These are phyloP conservation scores for Chionis minor DNA, from an alignment of 2,113 vertebrate species.

Conservation along the genomic window DNA sequence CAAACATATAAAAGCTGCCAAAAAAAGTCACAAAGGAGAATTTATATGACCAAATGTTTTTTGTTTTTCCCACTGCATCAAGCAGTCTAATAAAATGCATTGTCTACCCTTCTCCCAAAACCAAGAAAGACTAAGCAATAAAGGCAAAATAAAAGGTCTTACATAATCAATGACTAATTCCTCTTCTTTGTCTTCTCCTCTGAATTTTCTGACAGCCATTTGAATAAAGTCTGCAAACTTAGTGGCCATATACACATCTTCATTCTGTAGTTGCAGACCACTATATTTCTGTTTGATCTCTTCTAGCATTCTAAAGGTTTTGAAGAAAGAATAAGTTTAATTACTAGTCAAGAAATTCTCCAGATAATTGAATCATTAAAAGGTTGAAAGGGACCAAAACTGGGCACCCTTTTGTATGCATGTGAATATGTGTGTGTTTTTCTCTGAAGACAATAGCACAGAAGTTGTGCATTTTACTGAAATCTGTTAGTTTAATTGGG, in stretches of 20 bases:
- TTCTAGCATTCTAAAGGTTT: conserved; percentile 77
- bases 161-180: conserved; percentile 78
- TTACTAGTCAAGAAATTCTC: not conserved
- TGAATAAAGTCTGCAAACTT: conserved; percentile 82
- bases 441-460: not conserved
- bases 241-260: conserved; percentile 85
- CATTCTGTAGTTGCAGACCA: conserved; percentile 79
- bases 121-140: not conserved
- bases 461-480: not conserved
- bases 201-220: conserved; percentile 76
- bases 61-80: not conserved
- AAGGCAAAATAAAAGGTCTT: conserved; percentile 39
- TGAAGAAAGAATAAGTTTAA: not conserved
- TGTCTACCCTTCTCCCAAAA: not conserved
- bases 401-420: not conserved
- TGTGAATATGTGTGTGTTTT: not conserved
- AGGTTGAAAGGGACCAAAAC: not conserved
- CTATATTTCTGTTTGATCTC: conserved; percentile 80
- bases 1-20: not conserved
- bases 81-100: not conserved
- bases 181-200: conserved; percentile 77
- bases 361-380: not conserved
- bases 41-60: not conserved
- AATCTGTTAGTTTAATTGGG: not conserved
- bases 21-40: not conserved